These are phyloP conservation scores for Bothrops jararaca DNA, from an alignment of 2,113 vertebrate species.

Conservation along the genomic window DNA sequence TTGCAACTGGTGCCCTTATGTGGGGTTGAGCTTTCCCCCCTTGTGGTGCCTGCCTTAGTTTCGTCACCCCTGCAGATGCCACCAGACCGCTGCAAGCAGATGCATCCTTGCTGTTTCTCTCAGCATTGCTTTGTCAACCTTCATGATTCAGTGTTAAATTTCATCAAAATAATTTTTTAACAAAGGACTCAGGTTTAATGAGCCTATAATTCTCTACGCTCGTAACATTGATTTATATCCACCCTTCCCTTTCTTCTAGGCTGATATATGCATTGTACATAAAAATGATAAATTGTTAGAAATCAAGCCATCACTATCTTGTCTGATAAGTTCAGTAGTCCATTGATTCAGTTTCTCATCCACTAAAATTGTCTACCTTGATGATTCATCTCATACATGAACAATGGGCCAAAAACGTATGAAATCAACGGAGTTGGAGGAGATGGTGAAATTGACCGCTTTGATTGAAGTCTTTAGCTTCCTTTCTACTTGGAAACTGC, in stretches of 20 bases:
- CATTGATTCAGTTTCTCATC: neutral
- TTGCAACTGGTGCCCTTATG: neutral
- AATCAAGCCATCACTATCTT: neutral
- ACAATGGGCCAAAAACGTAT: neutral
- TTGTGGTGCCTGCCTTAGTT: neutral
- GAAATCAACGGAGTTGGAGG: neutral
- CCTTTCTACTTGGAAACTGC: neutral
- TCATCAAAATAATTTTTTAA: neutral
- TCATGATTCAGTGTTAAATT: neutral
- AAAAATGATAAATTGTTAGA: neutral
- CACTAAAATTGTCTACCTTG: neutral
- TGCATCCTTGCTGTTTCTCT: neutral
- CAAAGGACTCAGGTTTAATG: neutral
- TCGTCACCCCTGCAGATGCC: neutral
- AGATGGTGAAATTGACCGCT: neutral
- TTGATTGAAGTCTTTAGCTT: neutral
- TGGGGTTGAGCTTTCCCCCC: neutral
- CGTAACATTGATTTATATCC: neutral
- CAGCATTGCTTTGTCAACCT: neutral
- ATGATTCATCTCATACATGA: neutral
- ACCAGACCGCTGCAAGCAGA: neutral
- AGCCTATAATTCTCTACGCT: neutral
- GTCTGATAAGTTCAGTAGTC: neutral
- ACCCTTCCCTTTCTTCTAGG: neutral
- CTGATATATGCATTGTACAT: neutral